Evolutionary conservation across 2,888 invertebrate genomes (phyloP).

Genomic region (Chaetogeoica ovagalla): DNA sequence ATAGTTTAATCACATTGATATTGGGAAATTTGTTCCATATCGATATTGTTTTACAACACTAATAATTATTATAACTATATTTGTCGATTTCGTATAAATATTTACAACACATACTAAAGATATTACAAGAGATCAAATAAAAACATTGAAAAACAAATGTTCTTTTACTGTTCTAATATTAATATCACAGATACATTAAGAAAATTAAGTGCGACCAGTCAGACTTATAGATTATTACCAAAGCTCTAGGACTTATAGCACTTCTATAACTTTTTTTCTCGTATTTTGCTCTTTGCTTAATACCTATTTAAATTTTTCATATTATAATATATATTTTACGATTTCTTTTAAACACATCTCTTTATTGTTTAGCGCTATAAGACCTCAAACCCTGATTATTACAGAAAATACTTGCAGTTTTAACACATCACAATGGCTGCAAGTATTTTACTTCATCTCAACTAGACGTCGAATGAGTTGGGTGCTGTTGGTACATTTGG

Average conservation of each 20-base stretch:
- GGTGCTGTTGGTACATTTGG: conserved; percentile 57
- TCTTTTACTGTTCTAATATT: conserved; percentile 25
- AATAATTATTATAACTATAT: not conserved
- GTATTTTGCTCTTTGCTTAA: too few relatives aligned
- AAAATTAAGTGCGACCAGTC: conserved; percentile 9
- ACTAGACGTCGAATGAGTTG: conserved; percentile 54
- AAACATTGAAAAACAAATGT: conserved; percentile 19
- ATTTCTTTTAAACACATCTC: too few relatives aligned
- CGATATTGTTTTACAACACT: too few relatives aligned
- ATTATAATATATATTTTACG: too few relatives aligned
- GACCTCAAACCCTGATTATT: not conserved
- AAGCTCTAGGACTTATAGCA: too few relatives aligned
- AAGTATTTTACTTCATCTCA: conserved; percentile 55
- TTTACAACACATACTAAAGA: not conserved
- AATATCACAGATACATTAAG: conserved; percentile 45
- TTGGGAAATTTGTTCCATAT: too few relatives aligned
- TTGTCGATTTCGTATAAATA: not conserved
- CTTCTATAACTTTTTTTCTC: too few relatives aligned
- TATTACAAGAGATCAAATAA: conserved; percentile 30
- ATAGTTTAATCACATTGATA: too few relatives aligned
- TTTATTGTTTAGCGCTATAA: too few relatives aligned
- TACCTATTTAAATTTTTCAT: too few relatives aligned
- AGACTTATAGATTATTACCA: conserved; percentile 32
- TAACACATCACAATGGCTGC: conserved; percentile 54
- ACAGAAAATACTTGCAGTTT: conserved; percentile 32